These are phyloP conservation scores for Chloropsis hardwickii DNA, from an alignment of 2,113 vertebrate genomes.

Conservation along the genomic window DNA sequence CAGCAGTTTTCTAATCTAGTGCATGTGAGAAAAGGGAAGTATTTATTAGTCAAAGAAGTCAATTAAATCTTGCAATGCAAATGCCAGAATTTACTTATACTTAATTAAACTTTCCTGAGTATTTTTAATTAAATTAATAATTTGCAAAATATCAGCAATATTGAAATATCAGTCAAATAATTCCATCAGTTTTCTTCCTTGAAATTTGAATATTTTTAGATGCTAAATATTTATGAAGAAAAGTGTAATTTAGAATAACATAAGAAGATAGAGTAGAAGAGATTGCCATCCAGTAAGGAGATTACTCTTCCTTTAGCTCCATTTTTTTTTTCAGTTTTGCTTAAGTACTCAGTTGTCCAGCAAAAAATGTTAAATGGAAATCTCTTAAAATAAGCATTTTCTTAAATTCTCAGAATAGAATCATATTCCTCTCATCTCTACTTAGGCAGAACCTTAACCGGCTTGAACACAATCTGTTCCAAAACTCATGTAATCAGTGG, in stretches of 20 bases:
- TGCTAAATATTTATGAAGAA: not conserved
- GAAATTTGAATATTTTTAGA: not conserved
- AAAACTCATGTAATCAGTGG: not conserved
- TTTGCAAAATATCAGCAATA: constrained; percentile 13
- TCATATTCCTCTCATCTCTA: not conserved
- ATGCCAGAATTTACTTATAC: constrained; percentile 28
- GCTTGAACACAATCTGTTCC: constrained; percentile 21
- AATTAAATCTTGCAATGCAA: constrained; percentile 36
- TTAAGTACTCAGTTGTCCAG: not conserved
- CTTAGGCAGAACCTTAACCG: not conserved
- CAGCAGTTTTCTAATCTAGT: not conserved
- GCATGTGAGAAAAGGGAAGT: constrained; percentile 14
- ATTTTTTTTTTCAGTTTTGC: not conserved
- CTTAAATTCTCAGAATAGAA: constrained; percentile 27
- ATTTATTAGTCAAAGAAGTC: constrained; percentile 12
- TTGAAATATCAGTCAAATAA: constrained; percentile 36
- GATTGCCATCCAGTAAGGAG: not conserved
- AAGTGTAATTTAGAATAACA: not conserved
- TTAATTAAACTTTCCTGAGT: constrained; percentile 11
- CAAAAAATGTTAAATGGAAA: not conserved
- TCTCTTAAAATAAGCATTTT: constrained; percentile 6
- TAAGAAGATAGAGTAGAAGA: not conserved
- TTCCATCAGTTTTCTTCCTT: not conserved
- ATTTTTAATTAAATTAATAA: constrained; percentile 5
- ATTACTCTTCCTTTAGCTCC: not conserved